These are phyloP conservation scores for Phthorimaea operculella DNA, from an alignment of 1,140 invertebrate genomes.

Conservation along the genomic window DNA sequence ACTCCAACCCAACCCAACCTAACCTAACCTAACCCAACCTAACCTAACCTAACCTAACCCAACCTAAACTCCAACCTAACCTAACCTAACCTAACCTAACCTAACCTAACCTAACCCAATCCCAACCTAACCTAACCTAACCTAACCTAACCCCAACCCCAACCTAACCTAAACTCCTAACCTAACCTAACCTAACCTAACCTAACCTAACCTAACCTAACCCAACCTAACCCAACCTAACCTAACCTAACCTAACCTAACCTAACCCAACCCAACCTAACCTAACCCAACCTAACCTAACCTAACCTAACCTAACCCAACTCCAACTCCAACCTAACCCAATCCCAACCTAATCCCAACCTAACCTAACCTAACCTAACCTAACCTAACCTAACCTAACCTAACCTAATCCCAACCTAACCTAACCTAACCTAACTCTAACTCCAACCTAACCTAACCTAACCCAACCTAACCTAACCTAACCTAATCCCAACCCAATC, in stretches of 20 bases:
- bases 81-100: too few species aligned
- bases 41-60: too few species aligned
- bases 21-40: too few species aligned
- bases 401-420: conserved; percentile 10
- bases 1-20: too few species aligned
- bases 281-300: conserved; percentile 14
- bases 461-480: too few species aligned
- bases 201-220: conserved; percentile 12
- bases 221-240: conserved; percentile 15
- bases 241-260: conserved; percentile 15
- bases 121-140: too few species aligned
- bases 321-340: too few species aligned
- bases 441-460: too few species aligned
- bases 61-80: too few species aligned
- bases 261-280: conserved; percentile 15
- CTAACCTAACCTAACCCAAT: conserved; percentile 8
- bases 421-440: conserved; percentile 1
- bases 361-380: conserved; percentile 11
- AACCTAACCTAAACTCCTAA: neutral
- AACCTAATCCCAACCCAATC: too few species aligned
- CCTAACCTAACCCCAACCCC: too few species aligned
- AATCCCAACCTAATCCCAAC: conserved; percentile 12
- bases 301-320: too few species aligned
- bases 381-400: neutral
- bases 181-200: conserved; percentile 10